These are phyloP conservation scores for Cydia splendana DNA, from an alignment of 1,140 invertebrate genomes.

Conservation along the genomic window DNA sequence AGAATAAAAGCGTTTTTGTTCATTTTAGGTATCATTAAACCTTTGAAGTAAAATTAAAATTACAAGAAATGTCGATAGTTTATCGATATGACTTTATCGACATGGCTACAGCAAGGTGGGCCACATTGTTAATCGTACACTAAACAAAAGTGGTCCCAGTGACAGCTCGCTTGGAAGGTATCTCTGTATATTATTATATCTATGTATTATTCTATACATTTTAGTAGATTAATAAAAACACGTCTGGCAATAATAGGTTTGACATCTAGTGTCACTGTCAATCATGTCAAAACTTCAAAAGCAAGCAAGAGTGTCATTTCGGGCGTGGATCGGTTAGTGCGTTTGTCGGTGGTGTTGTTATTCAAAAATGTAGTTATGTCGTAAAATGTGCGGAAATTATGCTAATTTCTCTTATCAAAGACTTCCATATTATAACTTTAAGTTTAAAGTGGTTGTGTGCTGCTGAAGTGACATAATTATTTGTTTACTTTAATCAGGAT, in stretches of 20 bases:
- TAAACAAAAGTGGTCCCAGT: no score
- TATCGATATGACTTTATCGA: no score
- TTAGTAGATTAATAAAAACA: neutral
- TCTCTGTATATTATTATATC: no score
- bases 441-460: constrained; percentile 48
- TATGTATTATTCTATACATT: no score
- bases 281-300: neutral
- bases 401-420: constrained; percentile 49
- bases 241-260: neutral
- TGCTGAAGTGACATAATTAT: constrained; percentile 46
- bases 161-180: no score
- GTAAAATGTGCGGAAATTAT: constrained; percentile 57
- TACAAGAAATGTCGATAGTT: no score
- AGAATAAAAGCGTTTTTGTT: no score
- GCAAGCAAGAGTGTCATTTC: constrained; percentile 46
- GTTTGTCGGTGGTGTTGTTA: constrained; percentile 61
- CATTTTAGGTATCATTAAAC: no score
- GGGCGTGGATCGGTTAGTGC: constrained; percentile 37
- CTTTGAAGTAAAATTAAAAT: no score
- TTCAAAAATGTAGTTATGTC: constrained; percentile 42
- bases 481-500: constrained; percentile 23
- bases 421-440: constrained; percentile 45
- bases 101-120: no score
- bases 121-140: no score
- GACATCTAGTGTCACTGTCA: constrained; percentile 34